A percentile compares a stretch with the other conserved stretches of the same genome.
Evolutionary conservation across 2,113 vertebrate species (phyloP).

Genomic region (Pardalotus punctatus): DNA sequence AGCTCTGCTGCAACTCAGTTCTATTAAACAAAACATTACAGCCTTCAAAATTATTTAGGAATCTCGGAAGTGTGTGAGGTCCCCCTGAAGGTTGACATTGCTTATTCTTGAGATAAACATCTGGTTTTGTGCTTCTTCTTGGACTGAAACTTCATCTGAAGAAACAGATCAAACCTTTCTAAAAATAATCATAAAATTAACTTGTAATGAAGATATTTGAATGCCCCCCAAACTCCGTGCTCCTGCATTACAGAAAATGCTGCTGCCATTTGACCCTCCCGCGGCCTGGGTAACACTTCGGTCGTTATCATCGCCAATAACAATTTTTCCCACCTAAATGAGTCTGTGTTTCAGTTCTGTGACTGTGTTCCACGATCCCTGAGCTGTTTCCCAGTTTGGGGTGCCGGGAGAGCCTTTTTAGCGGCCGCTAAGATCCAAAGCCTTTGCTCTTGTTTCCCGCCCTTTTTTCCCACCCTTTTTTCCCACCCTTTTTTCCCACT

Average conservation of each 20-base stretch:
- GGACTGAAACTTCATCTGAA: not conserved
- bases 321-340: not conserved
- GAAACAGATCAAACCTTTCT: not conserved
- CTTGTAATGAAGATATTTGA: not conserved
- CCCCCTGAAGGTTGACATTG: not conserved
- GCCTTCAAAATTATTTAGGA: not conserved
- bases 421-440: not conserved
- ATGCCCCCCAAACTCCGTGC: not conserved
- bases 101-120: not conserved
- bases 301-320: not conserved
- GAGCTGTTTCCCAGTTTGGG: not conserved
- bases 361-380: not conserved
- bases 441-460: not conserved
- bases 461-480: no score
- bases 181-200: not conserved
- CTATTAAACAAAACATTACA: not conserved
- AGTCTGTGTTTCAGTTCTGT: not conserved
- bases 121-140: not conserved
- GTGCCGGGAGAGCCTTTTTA: not conserved
- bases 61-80: not conserved
- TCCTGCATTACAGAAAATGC: no score
- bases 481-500: no score
- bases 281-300: not conserved
- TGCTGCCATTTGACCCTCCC: not conserved
- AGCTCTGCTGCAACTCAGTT: not conserved